Evolutionary conservation across 92 coral and sea anemone genomes (phyloP).

Genomic region (Chrysogorgia sp.): DNA sequence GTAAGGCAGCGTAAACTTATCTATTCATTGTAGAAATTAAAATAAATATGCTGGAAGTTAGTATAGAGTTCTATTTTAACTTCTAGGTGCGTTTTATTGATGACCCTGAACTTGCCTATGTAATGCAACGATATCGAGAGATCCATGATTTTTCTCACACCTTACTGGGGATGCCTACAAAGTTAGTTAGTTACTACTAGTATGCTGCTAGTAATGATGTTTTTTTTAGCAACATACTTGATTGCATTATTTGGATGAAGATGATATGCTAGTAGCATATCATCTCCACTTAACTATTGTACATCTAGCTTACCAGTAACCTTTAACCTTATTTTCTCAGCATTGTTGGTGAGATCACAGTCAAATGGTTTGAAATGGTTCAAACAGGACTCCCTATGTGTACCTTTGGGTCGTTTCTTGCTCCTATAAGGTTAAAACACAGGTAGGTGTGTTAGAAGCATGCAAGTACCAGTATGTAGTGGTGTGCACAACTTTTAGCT

Average conservation of each 20-base stretch:
- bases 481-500: not conserved
- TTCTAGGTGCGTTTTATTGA: constrained; percentile 88
- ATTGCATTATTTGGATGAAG: no score
- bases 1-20: constrained; percentile 39
- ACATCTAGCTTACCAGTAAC: no score
- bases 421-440: constrained; percentile 71
- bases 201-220: not conserved
- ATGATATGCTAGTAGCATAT: no score
- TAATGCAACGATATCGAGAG: constrained; percentile 93
- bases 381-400: constrained; percentile 95
- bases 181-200: not conserved
- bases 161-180: constrained; percentile 79
- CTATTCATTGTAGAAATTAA: no score
- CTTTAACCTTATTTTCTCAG: constrained; percentile 54
- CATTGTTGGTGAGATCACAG: constrained; percentile 89
- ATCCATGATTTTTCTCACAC: constrained; percentile 89
- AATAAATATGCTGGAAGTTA: not conserved
- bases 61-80: not conserved
- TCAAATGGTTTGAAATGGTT: constrained; percentile 97
- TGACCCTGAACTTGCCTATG: constrained; percentile 85
- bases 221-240: not conserved
- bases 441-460: no score
- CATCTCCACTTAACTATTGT: no score
- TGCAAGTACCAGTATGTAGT: no score
- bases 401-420: constrained; percentile 80